A percentile compares a stretch with the other conserved stretches of the same genome.
Conservation (phyloP, 2,888 invertebrate species). For the Volucella inflata region DNA sequence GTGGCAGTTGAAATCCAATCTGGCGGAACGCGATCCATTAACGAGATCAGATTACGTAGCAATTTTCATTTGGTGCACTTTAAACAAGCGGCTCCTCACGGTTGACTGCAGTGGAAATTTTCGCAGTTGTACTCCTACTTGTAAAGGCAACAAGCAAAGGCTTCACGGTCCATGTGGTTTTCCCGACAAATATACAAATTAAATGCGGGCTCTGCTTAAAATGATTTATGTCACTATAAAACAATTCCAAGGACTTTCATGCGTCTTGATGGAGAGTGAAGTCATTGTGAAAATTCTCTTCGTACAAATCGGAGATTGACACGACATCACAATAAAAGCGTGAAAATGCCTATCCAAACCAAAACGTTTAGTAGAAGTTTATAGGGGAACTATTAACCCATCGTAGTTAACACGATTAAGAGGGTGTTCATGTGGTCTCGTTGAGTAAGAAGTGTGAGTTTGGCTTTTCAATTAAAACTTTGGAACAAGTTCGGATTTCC, state of each 20-base stretch:
- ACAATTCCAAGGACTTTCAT: slow-evolving; percentile 23
- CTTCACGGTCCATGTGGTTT: slow-evolving; percentile 32
- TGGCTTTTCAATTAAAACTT: slow-evolving; percentile 8
- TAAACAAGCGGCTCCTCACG: slow-evolving; percentile 19
- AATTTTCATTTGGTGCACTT: slow-evolving; percentile 14
- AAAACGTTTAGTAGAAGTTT: slow-evolving; percentile 18
- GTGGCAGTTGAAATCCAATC: slow-evolving; percentile 4
- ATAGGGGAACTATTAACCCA: not conserved
- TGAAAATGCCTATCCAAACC: not conserved
- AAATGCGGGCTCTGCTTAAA: slow-evolving; percentile 30
- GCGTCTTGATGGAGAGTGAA: slow-evolving; percentile 22
- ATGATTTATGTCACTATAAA: slow-evolving; percentile 42
- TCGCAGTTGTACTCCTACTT: not conserved
- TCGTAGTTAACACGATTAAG: not conserved
- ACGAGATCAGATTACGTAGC: slow-evolving; percentile 33
- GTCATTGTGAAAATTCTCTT: slow-evolving; percentile 26
- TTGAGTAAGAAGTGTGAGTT: not conserved
- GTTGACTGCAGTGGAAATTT: slow-evolving; percentile 10
- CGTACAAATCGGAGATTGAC: slow-evolving; percentile 23
- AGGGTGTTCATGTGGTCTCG: not conserved
- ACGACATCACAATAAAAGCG: slow-evolving; percentile 17
- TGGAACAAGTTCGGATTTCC: not conserved
- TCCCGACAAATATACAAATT: not conserved
- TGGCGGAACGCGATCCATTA: slow-evolving; percentile 34
- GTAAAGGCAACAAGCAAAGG: not conserved